A percentile compares a stretch with the other conserved stretches of the same genome.
Conservation (phyloP, 2,113 vertebrate species). For the Corythaixoides concolor region DNA sequence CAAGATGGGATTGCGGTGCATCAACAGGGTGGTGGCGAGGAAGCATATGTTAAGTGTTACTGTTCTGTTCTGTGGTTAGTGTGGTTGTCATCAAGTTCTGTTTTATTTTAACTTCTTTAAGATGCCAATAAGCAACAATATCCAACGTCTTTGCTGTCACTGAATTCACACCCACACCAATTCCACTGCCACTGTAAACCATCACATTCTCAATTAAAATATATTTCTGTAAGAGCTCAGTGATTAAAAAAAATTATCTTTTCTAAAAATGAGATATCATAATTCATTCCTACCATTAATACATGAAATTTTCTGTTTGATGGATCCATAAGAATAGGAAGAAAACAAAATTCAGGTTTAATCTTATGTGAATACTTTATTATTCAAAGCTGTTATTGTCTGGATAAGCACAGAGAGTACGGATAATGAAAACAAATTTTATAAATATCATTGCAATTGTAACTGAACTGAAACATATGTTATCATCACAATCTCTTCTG, state of each 20-base stretch:
- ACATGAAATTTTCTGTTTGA: neutral
- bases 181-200: neutral
- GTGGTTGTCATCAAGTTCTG: constrained; percentile 12
- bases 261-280: neutral
- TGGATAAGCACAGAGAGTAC: neutral
- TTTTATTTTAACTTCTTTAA: constrained; percentile 5
- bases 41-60: constrained; percentile 34
- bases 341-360: neutral
- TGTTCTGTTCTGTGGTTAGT: constrained; percentile 8
- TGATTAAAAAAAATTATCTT: neutral
- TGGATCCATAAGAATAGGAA: neutral
- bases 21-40: neutral
- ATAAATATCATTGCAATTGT: neutral
- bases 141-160: constrained; percentile 2
- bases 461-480: neutral
- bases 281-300: neutral
- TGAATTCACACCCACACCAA: constrained; percentile 29
- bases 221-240: neutral
- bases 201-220: constrained; percentile 12
- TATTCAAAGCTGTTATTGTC: neutral
- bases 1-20: neutral
- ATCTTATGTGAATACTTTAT: neutral
- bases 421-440: neutral
- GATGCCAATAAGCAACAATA: constrained; percentile 18
- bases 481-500: neutral